Evolutionary conservation across 2,797 vertebrate genomes (phyloP), one percentile per base, ranked within the genome.

Genomic region (Enteromius thamalakanensis): DNA sequence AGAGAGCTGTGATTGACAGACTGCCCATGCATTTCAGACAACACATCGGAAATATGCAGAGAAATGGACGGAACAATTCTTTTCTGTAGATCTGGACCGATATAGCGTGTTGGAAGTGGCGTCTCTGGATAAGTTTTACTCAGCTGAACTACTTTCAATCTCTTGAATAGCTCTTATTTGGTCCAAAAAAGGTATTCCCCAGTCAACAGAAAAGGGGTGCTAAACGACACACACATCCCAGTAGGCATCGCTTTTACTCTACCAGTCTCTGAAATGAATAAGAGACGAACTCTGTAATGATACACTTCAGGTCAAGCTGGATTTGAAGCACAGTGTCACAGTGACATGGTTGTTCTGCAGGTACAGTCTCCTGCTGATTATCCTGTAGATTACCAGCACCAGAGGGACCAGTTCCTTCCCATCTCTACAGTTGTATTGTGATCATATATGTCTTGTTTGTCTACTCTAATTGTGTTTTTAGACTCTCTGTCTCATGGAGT

Each of bases 1-100:
- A 86, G 81, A 86, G 80, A 87, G 42, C 70, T 45, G 58, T 82
- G 83, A 88, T 83, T 85, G 87, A 87, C 81, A 87, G 82, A 85
- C 75, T 70, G 85, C 67, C 81, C 75, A 65, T 84, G 75, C 69
- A 60, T 82, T 85, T 87, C 86, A 69, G 53, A 88, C 75, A 79
- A 68, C 74, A 62, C 17, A 3, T 26, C 15, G 45, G 32, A 81
- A 81, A 78, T 37, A 26, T 34, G 11, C 21, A 11, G 32, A 45
- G 37, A 76, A 71, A 45, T 60, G 70, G 42, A 37, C 17, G 7
- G 26, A 78, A 45, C 58, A 62, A 81, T 85, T 69, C 21, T 32
- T 81, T 85, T 65, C 10, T 79, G 11, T 34, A 42, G 9, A 42
- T 51, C 51, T 71, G 26, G 42, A 23, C 47, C 29, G 67, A 82